Evolutionary conservation across 2,888 invertebrate genomes (phyloP).

Genomic region (Plutella xylostella): DNA sequence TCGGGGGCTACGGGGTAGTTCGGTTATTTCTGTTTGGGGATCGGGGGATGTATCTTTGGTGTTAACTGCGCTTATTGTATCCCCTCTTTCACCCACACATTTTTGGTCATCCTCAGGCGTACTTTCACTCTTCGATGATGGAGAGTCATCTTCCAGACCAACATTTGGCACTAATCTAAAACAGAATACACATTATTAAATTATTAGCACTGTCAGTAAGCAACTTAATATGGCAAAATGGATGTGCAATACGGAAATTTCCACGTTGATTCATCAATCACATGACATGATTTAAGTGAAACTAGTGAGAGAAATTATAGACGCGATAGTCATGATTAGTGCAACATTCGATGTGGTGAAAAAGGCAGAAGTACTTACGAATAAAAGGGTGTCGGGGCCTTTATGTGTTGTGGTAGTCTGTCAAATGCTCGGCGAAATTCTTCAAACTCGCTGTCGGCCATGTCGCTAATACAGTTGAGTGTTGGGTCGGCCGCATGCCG

Average conservation of each 20-base stretch:
- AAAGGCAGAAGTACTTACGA: conserved; percentile 81
- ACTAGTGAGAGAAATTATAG: background rate
- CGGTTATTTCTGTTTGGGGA: conserved; percentile 35
- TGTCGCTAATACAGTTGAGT: conserved; percentile 79
- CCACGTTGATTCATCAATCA: background rate
- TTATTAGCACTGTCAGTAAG: background rate
- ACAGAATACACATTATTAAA: conserved; percentile 12
- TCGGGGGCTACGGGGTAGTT: conserved; percentile 42
- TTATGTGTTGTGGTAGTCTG: conserved; percentile 81
- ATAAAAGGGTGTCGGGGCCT: conserved; percentile 85
- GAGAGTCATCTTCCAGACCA: conserved; percentile 83
- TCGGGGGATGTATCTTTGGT: conserved; percentile 27
- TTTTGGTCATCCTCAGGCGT: conserved; percentile 74
- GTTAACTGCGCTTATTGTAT: conserved; percentile 9
- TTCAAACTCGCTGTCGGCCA: conserved; percentile 95
- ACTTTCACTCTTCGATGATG: conserved; percentile 81
- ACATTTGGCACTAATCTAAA: conserved; percentile 86
- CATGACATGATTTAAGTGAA: background rate
- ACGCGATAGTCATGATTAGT: too few relatives aligned
- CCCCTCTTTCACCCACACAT: conserved; percentile 58
- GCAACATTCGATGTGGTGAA: too few relatives aligned
- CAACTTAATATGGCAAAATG: background rate
- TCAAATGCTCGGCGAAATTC: conserved; percentile 91
- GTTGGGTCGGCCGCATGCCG: conserved; percentile 47
- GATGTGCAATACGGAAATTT: background rate